phyloP scores from a whole-genome alignment of 2,797 vertebrate species.

The Parauchenoglanis ngamensis region DNA sequence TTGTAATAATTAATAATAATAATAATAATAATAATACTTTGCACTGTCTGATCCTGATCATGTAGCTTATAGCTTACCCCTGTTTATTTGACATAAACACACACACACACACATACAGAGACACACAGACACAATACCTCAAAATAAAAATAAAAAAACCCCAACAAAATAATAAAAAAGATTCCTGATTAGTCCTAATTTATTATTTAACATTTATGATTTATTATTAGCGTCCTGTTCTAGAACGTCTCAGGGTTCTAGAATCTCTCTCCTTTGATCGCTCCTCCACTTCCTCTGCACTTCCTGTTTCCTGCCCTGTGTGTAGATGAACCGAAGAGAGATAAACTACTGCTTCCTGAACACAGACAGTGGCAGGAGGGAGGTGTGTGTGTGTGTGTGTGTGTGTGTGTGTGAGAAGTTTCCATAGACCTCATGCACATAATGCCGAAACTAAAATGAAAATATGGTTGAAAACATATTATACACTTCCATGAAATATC shows the following conservation, averaged over 20 bases:
- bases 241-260: too few relatives aligned
- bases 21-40: too few relatives aligned
- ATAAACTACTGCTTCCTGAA: background rate
- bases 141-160: too few relatives aligned
- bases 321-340: background rate
- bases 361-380: background rate
- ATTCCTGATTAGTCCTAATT: too few relatives aligned
- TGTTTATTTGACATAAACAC: too few relatives aligned
- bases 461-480: background rate
- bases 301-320: slow-evolving; percentile 4
- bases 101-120: too few relatives aligned
- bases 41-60: too few relatives aligned
- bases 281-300: background rate
- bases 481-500: background rate
- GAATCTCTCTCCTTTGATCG: background rate
- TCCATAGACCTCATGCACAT: background rate
- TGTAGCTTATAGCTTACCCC: too few relatives aligned
- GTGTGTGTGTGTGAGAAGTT: background rate
- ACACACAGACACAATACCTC: too few relatives aligned
- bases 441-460: background rate
- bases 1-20: too few relatives aligned
- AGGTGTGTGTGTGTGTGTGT: background rate
- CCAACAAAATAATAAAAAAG: too few relatives aligned
- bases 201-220: background rate
- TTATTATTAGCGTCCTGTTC: background rate